Base-by-base conservation (phyloP, 2,888 invertebrate species). In the Andrena bicolor region DNA sequence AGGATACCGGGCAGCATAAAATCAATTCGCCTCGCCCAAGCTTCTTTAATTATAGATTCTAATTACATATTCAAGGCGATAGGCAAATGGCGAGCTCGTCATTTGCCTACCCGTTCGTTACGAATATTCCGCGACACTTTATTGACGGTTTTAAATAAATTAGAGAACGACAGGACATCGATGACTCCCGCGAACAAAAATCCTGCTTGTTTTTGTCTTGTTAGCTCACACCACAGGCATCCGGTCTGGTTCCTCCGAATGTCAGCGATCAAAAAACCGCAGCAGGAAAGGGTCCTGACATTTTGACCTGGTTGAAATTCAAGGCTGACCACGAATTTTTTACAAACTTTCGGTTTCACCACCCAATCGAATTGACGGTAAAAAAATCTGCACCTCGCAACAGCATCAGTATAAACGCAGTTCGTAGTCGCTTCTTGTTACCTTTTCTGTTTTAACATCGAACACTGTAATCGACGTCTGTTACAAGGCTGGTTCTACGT, bases 271-370 rank as follows among this genome's bases (percentile, higher is more conserved):
- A 16, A 20, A 28, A 74, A 75, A 56, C 65, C 20, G 61, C 13
- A 26, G 2, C 26, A 16, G 16, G n/a, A 1, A 75, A 74, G 26
- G 49, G 23, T 65, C 49, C 28, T 76, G 86, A 80, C 60, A 79
- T 81, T 82, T 76, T 66, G 74, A 70, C 53, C 56, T 64, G 76
- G 51, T 75, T 78, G 66, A 72, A 20, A 82, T 86, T 86, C 87
- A 86, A 87, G 85, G 87, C 76, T 80, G 76, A 32, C 30, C 23
- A 2, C 58, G n/a, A 48, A 16, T 49, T 20, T 41, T 16, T 58
- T 16, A 20, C 10, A 41, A 30, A 30, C 16, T 63, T 23, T 64
- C 35, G n/a, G 8, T 51, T 68, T 68, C 20, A 7, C 28, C 20
- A n/a, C 10, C 4, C 51, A 10, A 16, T 41, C 49, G 49, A 23